These are phyloP conservation scores for Habrosyne pyritoides DNA, from an alignment of 2,888 invertebrate species.

Conservation along the genomic window DNA sequence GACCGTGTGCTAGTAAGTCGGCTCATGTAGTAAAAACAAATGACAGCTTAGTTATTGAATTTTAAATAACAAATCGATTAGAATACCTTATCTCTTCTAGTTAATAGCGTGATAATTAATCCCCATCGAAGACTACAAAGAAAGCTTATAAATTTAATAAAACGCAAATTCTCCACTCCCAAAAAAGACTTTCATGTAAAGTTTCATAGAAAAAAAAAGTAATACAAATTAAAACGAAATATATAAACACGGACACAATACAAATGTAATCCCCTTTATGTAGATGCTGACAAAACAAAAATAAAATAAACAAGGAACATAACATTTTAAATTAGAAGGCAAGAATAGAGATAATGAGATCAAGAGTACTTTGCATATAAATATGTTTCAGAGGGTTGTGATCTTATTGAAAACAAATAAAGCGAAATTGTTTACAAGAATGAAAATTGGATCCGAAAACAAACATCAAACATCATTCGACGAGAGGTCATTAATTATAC, in stretches of 20 bases:
- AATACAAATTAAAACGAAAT: neutral
- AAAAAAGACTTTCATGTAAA: neutral
- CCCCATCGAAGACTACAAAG: too few species aligned
- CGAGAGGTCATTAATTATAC: neutral
- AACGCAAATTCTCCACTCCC: too few species aligned
- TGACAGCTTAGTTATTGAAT: too few species aligned
- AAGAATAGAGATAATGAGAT: neutral
- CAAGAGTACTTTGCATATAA: constrained; percentile 8
- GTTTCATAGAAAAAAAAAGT: neutral
- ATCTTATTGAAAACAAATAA: constrained; percentile 10
- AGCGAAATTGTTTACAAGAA: constrained; percentile 8
- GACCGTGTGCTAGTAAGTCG: too few species aligned
- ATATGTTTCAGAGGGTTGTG: constrained; percentile 8
- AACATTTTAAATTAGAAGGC: constrained; percentile 1
- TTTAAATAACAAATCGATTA: too few species aligned
- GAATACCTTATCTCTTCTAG: too few species aligned
- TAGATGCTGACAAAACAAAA: neutral
- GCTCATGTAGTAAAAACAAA: too few species aligned
- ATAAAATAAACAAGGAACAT: neutral
- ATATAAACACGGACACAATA: neutral
- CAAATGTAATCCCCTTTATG: neutral
- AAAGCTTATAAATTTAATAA: too few species aligned
- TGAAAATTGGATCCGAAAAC: constrained; percentile 20
- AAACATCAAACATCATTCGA: constrained; percentile 28
- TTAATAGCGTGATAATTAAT: too few species aligned